Base-by-base conservation (phyloP, 2,888 invertebrate species). In the Agonum fuliginosum region DNA sequence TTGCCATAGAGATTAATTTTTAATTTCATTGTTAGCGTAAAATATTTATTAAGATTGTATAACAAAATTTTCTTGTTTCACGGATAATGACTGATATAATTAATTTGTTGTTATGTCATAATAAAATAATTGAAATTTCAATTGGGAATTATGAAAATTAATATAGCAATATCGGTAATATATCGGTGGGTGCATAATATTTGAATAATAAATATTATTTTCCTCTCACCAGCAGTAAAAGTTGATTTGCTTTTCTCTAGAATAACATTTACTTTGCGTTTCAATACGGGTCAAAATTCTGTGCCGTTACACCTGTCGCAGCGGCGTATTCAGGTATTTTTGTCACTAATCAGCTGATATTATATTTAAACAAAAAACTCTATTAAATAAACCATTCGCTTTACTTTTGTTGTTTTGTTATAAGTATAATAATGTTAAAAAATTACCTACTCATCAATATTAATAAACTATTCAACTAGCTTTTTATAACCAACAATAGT, bases 181-280 rank as follows among this genome's bases (percentile, higher is more conserved):
- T n/a, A n/a, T n/a, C n/a, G n/a, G n/a, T n/a, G 30, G 46, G 46
- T 46, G 27, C 70, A 27, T 70, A 27, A 14, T 48, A 46, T 30
- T 48, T 20, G 58, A 37, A 12, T 30, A 62, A 62, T 62, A 30
- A 5, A 30, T 30, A 30, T 5, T 6, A 30, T 27, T 27, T 14
- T n/a, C 74, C 62, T 74, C 74, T 74, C 74, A 74, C 74, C 65
- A 20, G n/a, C 20, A 37, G 62, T 74, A 74, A 74, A 74, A 65
- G 65, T 74, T 27, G 74, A 65, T 65, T 67, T 67, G 67, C 67
- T 41, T 67, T 67, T 41, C 41, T 41, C 20, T 20, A 12, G 20
- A 6, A 22, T 67, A 67, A 24, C 19, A n/a, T 41, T 67, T 41
- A 67, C 5, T 41, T 37, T 37, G 27, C 24, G 10, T 62, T 62